Conservation (phyloP, 2,113 vertebrate genomes). For the Istiophorus platypterus region DNA sequence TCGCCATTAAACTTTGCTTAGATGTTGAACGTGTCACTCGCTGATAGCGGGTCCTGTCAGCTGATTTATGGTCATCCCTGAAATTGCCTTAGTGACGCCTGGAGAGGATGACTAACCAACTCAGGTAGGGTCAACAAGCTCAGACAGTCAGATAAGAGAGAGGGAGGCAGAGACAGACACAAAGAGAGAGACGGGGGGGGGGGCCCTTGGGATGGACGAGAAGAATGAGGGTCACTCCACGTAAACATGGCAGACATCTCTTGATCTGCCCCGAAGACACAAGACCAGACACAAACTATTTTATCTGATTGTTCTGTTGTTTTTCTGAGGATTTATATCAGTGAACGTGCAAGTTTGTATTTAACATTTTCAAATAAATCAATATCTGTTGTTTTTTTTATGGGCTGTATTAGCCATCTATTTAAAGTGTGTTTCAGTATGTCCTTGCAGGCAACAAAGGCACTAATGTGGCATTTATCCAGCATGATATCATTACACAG, state of each 20-base stretch:
- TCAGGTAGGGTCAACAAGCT: slow-evolving; percentile 74
- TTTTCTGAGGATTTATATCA: slow-evolving; percentile 41
- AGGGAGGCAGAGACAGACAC: slow-evolving; percentile 49
- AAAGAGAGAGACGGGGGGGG: slow-evolving; percentile 58
- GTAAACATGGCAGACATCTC: slow-evolving; percentile 76
- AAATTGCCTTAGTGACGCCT: slow-evolving; percentile 81
- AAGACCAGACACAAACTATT: slow-evolving; percentile 65
- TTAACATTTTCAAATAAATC: slow-evolving; percentile 46
- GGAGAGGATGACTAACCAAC: slow-evolving; percentile 76
- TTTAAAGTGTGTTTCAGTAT: slow-evolving; percentile 47
- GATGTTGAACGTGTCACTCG: slow-evolving; percentile 79
- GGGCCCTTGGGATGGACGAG: slow-evolving; percentile 68
- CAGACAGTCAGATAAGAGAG: slow-evolving; percentile 72
- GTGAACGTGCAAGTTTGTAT: slow-evolving; percentile 29
- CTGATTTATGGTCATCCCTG: slow-evolving; percentile 79
- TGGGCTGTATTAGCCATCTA: slow-evolving; percentile 7
- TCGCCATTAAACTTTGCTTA: slow-evolving; percentile 85
- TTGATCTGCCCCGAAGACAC: slow-evolving; percentile 74
- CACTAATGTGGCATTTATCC: slow-evolving; percentile 73
- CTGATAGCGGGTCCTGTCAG: slow-evolving; percentile 75
- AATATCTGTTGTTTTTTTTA: slow-evolving; percentile 1
- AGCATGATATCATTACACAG: slow-evolving; percentile 67
- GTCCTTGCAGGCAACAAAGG: slow-evolving; percentile 53
- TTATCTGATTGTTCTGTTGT: slow-evolving; percentile 65
- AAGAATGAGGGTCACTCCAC: slow-evolving; percentile 68